Evolutionary conservation across 2,797 vertebrate genomes (phyloP), one percentile per base, ranked within the genome.

Genomic region (Meriones psammophilus): DNA sequence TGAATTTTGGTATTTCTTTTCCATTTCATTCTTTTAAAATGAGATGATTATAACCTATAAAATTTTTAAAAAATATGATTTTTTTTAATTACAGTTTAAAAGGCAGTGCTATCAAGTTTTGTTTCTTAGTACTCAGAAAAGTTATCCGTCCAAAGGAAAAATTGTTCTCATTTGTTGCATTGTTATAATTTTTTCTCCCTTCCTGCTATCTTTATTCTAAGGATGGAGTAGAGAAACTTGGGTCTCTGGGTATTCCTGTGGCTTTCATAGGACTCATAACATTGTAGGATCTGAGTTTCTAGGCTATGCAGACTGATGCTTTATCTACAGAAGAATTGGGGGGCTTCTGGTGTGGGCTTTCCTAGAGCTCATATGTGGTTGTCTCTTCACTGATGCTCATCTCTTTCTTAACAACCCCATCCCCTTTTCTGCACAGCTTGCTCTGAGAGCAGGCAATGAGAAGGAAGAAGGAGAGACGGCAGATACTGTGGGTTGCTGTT

Each of bases 401-500:
- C 28, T 95, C 79, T 83, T 39, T 80, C 12, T 79, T 20, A 22
- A 73, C 69, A 56, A 60, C 69, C 26, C 69, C 15, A 12, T 7
- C 30, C 28, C 22, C 24, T 62, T 73, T 33, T 36, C 26, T 81
- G 64, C 94, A 79, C 87, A 99, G 99, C 98, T 99, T 98, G 99
- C 99, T 90, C 98, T 99, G 98, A 99, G 99, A 98, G 99, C 99
- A 80, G 99, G 99, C 60, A 99, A 99, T 68, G 99, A 99, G 97
- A 99, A 99, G 98, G 99, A 99, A 94, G 99, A 99, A 98, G 99
- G 99, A 0, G 99, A 99, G 98, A 99, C 99, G 0, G 99, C 99
- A 0, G 99, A 99, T 98, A 99, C 99, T 0, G 99, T 99, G 54
- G 99, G 99, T 96, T 99, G 99, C 98, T 99, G 99, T 98, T 99